phyloP scores from a whole-genome alignment of 1,140 invertebrate genomes.

The Scaptomyza hsui region DNA sequence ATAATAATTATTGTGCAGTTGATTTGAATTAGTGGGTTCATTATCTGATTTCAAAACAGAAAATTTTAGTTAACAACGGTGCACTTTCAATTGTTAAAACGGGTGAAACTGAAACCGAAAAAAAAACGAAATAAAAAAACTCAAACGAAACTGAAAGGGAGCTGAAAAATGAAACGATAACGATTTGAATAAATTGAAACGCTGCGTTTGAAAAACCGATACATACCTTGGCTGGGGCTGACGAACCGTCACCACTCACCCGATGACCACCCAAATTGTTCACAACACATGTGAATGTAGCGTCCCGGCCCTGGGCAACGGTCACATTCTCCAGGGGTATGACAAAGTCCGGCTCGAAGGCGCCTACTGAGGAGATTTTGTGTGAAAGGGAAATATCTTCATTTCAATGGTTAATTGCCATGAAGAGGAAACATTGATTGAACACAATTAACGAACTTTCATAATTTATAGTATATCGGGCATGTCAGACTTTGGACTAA shows the following conservation, averaged over 20 bases:
- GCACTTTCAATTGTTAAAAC: constrained; percentile 54
- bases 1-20: constrained; percentile 64
- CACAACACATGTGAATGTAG: constrained; percentile 94
- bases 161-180: constrained; percentile 13
- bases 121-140: not conserved
- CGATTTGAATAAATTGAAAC: constrained; percentile 41
- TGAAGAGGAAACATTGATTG: constrained; percentile 74
- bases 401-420: constrained; percentile 74
- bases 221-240: constrained; percentile 90
- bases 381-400: constrained; percentile 83
- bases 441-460: constrained; percentile 78
- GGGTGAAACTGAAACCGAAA: constrained; percentile 19
- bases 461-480: constrained; percentile 20
- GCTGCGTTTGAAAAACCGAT: constrained; percentile 85
- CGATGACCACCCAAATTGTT: constrained; percentile 95
- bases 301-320: constrained; percentile 93
- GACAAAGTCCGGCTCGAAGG: constrained; percentile 93
- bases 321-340: constrained; percentile 94
- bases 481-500: not conserved
- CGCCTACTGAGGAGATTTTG: constrained; percentile 84
- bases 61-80: constrained; percentile 59
- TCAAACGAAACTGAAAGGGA: constrained; percentile 14
- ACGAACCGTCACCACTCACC: constrained; percentile 92
- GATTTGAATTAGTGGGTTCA: constrained; percentile 9
- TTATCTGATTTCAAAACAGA: constrained; percentile 5